Evolutionary conservation across 2,888 invertebrate species (phyloP).

Genomic region (Ctenicera cuprea): DNA sequence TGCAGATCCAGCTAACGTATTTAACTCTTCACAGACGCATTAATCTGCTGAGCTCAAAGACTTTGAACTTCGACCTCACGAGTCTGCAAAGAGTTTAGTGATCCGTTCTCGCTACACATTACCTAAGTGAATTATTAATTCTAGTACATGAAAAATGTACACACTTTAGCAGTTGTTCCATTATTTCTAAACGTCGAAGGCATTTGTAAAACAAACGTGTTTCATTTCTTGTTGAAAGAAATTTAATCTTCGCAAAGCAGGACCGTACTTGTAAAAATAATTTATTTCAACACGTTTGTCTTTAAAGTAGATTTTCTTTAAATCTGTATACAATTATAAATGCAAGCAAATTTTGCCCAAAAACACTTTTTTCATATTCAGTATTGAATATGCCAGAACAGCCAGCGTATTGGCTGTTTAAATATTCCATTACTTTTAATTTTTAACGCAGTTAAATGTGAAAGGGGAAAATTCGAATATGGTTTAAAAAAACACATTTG

Average conservation of each 20-base stretch:
- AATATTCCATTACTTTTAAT: constrained; percentile 3
- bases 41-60: constrained; percentile 42
- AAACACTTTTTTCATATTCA: not conserved
- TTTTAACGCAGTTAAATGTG: constrained; percentile 5
- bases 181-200: constrained; percentile 36
- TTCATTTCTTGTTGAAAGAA: constrained; percentile 9
- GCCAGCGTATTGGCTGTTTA: not conserved
- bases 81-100: constrained; percentile 44
- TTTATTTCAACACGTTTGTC: not conserved
- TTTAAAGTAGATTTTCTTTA: not conserved
- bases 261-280: not conserved
- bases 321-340: too few relatives aligned
- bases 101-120: constrained; percentile 43
- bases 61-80: constrained; percentile 44
- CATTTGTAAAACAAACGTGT: constrained; percentile 32
- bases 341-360: not conserved
- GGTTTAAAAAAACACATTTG: not conserved
- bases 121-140: constrained; percentile 41
- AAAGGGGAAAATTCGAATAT: not conserved
- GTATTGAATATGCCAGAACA: not conserved
- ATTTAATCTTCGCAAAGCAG: constrained; percentile 9
- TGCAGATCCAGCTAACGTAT: constrained; percentile 18
- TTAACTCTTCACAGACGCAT: constrained; percentile 43
- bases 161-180: constrained; percentile 34
- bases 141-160: constrained; percentile 40